Conservation (phyloP, 2,113 vertebrate species). For the Anser brachyrhynchus region DNA sequence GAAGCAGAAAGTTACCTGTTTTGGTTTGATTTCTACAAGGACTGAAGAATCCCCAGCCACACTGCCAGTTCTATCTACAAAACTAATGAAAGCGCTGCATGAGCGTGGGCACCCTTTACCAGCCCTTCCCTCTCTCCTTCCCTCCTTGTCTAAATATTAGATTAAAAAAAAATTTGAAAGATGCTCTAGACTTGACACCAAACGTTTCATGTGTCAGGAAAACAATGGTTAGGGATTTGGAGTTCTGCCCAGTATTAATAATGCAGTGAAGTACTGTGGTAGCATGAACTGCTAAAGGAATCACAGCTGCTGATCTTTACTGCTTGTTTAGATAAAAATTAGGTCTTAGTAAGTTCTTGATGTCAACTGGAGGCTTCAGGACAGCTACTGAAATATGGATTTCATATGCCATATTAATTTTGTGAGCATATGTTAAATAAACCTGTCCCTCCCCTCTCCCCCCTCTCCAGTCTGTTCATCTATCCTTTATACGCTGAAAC, state of each 20-base stretch:
- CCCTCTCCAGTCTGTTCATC: accelerated
- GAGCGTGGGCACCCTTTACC: background rate
- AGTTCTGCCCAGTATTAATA: background rate
- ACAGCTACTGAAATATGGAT: background rate
- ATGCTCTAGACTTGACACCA: background rate
- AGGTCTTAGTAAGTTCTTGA: background rate
- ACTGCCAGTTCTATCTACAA: background rate
- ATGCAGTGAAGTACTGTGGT: background rate
- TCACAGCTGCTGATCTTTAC: background rate
- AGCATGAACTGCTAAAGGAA: background rate
- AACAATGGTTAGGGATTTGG: background rate
- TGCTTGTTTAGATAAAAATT: background rate
- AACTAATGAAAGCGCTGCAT: background rate
- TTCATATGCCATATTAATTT: background rate
- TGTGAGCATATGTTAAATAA: background rate
- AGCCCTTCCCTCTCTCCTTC: background rate
- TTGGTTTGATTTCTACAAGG: background rate
- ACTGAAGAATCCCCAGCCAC: background rate
- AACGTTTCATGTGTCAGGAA: background rate
- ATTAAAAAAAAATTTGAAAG: background rate
- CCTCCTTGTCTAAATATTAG: background rate
- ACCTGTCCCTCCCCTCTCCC: background rate
- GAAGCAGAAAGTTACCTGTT: background rate
- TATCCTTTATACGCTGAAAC: background rate
- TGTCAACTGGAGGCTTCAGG: background rate